Evolutionary conservation across 2,797 vertebrate genomes (phyloP).

Genomic region (Rachycentron canadum): DNA sequence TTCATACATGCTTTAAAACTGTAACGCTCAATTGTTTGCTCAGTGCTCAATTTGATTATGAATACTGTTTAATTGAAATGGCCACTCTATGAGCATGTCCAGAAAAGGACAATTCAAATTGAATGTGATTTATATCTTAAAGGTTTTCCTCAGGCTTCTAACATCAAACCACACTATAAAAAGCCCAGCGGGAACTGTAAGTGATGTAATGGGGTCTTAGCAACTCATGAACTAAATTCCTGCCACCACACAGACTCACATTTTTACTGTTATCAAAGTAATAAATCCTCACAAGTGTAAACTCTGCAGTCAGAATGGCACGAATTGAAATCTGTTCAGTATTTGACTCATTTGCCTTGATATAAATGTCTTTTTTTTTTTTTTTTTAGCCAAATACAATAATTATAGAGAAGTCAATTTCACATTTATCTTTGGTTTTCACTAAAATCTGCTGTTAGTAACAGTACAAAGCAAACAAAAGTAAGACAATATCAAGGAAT

Average conservation of each 20-base stretch:
- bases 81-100: background rate
- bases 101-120: conserved; percentile 28
- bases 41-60: conserved; percentile 3
- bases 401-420: conserved; percentile 10
- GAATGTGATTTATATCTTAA: conserved; percentile 25
- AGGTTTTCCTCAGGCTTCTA: conserved; percentile 30
- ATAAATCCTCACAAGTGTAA: conserved; percentile 20
- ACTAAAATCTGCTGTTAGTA: background rate
- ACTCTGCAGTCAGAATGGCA: conserved; percentile 12
- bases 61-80: conserved; percentile 18
- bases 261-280: conserved; percentile 40
- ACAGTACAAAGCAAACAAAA: conserved; percentile 7
- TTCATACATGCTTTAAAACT: conserved; percentile 41
- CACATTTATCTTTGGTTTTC: conserved; percentile 18
- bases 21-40: conserved; percentile 31
- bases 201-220: conserved; percentile 61
- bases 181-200: conserved; percentile 45
- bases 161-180: conserved; percentile 36
- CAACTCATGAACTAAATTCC: conserved; percentile 45
- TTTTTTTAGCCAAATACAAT: conserved; percentile 15
- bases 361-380: conserved; percentile 14
- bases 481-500: conserved; percentile 17
- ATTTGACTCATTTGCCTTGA: conserved; percentile 30
- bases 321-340: conserved; percentile 18
- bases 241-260: conserved; percentile 36